phyloP scores from a whole-genome alignment of 2,113 vertebrate genomes.

The Genyomyrus donnyi region DNA sequence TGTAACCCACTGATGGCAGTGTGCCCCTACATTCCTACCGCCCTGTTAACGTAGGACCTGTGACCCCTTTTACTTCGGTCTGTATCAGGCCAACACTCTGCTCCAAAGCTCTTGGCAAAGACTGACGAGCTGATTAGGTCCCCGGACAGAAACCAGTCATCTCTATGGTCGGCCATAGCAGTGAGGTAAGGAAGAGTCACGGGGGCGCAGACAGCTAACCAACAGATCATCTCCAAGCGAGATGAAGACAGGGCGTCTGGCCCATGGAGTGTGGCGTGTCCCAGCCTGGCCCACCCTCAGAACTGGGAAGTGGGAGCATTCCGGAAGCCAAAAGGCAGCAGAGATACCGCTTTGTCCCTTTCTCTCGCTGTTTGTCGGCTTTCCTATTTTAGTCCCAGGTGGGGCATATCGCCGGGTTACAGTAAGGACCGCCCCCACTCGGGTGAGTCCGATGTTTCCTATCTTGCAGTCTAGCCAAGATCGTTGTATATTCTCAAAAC shows the following conservation, averaged over 20 bases:
- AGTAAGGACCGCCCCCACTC: neutral
- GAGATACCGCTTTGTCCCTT: neutral
- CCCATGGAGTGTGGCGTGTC: constrained; percentile 9
- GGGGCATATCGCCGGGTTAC: neutral
- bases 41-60: neutral
- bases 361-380: neutral
- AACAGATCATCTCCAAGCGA: constrained; percentile 38
- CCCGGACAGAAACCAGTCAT: constrained; percentile 42
- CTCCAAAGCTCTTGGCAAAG: constrained; percentile 33
- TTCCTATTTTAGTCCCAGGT: neutral
- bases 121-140: constrained; percentile 42
- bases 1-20: neutral
- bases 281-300: neutral
- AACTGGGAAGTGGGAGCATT: neutral
- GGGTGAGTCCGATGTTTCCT: neutral
- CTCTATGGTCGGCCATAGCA: constrained; percentile 32
- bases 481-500: neutral
- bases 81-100: constrained; percentile 22
- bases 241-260: constrained; percentile 32
- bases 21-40: neutral
- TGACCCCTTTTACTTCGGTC: constrained; percentile 24
- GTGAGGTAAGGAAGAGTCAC: constrained; percentile 35
- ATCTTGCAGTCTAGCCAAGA: neutral
- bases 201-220: constrained; percentile 18
- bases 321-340: neutral